Evolutionary conservation across 2,888 invertebrate species (phyloP).

Genomic region (Cheilosia vulpina): DNA sequence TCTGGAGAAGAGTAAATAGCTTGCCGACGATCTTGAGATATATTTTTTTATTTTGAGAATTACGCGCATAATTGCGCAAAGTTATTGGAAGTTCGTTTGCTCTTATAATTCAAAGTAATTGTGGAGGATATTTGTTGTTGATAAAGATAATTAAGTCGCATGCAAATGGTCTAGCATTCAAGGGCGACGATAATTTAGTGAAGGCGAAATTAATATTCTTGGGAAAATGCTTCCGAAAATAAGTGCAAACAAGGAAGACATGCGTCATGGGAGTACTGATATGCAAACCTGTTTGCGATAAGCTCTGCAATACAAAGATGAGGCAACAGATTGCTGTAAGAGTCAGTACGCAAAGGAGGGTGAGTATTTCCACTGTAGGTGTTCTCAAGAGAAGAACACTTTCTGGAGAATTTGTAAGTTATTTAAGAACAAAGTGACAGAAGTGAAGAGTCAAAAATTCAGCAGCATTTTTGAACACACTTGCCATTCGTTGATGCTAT

Average conservation of each 20-base stretch:
- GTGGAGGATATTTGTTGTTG: slow-evolving; percentile 35
- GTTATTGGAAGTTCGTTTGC: slow-evolving; percentile 41
- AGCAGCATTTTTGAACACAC: no score
- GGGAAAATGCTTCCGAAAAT: neutral
- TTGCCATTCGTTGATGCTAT: no score
- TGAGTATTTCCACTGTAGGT: no score
- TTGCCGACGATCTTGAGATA: neutral
- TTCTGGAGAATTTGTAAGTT: no score
- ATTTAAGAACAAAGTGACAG: no score
- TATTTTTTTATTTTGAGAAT: slow-evolving; percentile 13
- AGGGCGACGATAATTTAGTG: slow-evolving; percentile 17
- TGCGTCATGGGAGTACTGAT: neutral
- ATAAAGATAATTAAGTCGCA: slow-evolving; percentile 45
- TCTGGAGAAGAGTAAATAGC: slow-evolving; percentile 10
- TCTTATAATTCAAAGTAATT: slow-evolving; percentile 43
- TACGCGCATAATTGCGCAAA: neutral
- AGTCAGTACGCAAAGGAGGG: no score
- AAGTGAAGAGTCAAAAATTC: no score
- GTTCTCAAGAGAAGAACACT: no score
- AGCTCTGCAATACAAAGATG: no score
- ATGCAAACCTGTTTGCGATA: no score
- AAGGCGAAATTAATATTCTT: neutral
- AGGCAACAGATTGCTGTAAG: no score
- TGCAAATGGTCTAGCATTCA: slow-evolving; percentile 6
- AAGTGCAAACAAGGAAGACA: neutral